Evolutionary conservation across 2,113 vertebrate genomes (phyloP), one percentile per base, ranked within the genome.

Genomic region (Cyprinodon variegatus): DNA sequence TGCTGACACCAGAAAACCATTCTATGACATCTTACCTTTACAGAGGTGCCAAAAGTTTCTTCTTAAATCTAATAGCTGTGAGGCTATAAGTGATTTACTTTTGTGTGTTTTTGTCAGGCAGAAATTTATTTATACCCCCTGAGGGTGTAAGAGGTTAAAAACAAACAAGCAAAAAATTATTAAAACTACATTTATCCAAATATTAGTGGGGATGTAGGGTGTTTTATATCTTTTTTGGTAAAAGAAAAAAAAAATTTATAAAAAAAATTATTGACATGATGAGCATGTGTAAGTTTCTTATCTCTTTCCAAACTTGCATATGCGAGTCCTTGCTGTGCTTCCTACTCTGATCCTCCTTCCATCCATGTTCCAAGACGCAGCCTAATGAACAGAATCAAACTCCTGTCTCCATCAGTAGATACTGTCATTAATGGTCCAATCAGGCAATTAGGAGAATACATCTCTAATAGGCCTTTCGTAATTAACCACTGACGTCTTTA

Each of bases 401-500:
- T 77, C 36, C 2, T 11, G 71, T 40, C 77, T 59, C 20, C 46
- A 71, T 70, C 72, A 60, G 68, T 65, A 76, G 82, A 83, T 68
- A 64, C 50, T 14, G 48, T 74, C 59, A 37, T 87, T 88, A 83
- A 78, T 39, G 45, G 41, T 45, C 81, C 79, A 74, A 82, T 82
- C 84, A 61, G 79, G 69, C 74, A 87, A 90, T 89, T 89, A 88
- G 74, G 59, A 70, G 64, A 86, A 88, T 72, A 78, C 81, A 76
- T 78, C 81, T 83, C 71, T 86, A 90, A 84, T 59, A 86, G 79
- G 69, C 61, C 73, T 67, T 67, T 22, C 48, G 76, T 90, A 88
- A 92, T 89, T 89, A 90, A 89, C 68, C 82, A 84, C 80, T 76
- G 80, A 85, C 68, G 72, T 88, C 87, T 92, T 88, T 89, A 88